phyloP scores from a whole-genome alignment of 2,888 invertebrate species.

The Antheraea assamensis region DNA sequence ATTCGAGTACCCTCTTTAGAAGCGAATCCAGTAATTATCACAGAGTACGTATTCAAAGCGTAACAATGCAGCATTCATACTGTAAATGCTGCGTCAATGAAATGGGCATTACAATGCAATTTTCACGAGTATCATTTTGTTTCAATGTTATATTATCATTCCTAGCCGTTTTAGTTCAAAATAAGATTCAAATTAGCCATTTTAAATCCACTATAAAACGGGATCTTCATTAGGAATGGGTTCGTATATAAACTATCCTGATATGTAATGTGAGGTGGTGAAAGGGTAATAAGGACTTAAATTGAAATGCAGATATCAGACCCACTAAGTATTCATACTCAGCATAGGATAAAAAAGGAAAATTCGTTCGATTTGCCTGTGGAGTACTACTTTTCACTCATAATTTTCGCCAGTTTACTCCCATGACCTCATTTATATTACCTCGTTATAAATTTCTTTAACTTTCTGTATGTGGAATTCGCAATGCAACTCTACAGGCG shows the following conservation, averaged over 20 bases:
- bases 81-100: not conserved
- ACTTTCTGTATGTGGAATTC: no score
- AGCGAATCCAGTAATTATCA: conserved; percentile 1
- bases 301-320: no score
- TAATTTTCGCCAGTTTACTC: no score
- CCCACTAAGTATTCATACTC: no score
- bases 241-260: not conserved
- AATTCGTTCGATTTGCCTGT: no score
- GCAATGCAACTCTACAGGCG: no score
- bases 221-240: not conserved
- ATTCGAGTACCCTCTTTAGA: not conserved
- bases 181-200: not conserved
- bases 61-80: conserved; percentile 3
- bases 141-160: not conserved
- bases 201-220: not conserved
- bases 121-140: not conserved
- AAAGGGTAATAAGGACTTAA: not conserved
- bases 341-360: no score
- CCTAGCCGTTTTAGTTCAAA: not conserved
- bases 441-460: no score
- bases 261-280: not conserved
- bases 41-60: not conserved
- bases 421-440: no score
- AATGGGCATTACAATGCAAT: not conserved
- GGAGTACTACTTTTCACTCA: no score